A percentile compares a stretch with the other conserved stretches of the same genome.
Conservation (phyloP, 2,888 invertebrate genomes). For the Euplexia lucipara region DNA sequence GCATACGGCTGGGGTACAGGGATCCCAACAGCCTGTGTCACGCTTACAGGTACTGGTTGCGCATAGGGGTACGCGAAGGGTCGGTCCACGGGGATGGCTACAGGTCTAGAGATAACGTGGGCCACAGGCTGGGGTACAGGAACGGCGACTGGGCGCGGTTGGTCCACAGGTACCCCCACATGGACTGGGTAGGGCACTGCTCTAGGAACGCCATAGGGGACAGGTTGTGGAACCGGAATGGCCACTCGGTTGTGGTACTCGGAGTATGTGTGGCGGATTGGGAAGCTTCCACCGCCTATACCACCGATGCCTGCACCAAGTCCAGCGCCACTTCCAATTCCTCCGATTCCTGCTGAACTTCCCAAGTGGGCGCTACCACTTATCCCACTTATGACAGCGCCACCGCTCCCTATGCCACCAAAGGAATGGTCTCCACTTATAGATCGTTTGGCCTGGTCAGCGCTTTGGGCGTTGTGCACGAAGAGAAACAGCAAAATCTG, state of each 20-base stretch:
- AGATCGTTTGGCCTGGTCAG: constrained; percentile 69
- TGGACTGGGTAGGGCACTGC: constrained; percentile 89
- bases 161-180: constrained; percentile 87
- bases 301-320: constrained; percentile 12
- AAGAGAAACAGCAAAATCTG: constrained; percentile 74
- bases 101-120: constrained; percentile 84
- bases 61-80: constrained; percentile 90
- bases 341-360: background rate
- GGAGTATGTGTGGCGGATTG: constrained; percentile 81
- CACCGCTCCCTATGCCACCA: constrained; percentile 5
- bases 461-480: constrained; percentile 56
- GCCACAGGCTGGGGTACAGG: constrained; percentile 88
- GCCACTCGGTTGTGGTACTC: constrained; percentile 88
- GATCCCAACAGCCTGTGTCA: constrained; percentile 89
- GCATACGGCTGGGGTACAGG: constrained; percentile 90
- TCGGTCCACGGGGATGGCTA: constrained; percentile 88
- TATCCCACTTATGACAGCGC: constrained; percentile 21
- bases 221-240: constrained; percentile 89
- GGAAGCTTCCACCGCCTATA: constrained; percentile 62
- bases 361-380: constrained; percentile 23
- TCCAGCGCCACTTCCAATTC: constrained; percentile 17
- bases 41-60: constrained; percentile 88
- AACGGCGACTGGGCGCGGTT: constrained; percentile 86
- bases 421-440: constrained; percentile 16
- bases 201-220: constrained; percentile 79